Conservation (phyloP, 2,797 vertebrate genomes). For the Hafferia zeledoni region DNA sequence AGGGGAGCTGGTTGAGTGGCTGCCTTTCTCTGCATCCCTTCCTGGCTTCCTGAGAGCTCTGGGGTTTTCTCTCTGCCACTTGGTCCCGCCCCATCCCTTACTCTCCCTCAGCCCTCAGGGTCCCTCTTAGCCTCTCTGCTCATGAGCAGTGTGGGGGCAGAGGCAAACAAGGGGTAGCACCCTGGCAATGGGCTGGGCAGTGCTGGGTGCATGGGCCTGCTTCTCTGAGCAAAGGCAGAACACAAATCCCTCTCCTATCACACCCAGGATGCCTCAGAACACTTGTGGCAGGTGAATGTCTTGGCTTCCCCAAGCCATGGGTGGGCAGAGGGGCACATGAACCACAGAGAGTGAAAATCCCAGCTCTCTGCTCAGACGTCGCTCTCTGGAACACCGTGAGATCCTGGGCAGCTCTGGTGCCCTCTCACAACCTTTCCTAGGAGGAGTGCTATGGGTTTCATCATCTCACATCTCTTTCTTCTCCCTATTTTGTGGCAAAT, state of each 20-base stretch:
- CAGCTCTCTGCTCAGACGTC: neutral
- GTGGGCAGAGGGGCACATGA: fast-evolving
- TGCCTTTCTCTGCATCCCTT: neutral
- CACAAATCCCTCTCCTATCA: neutral
- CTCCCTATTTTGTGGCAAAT: neutral
- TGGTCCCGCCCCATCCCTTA: neutral
- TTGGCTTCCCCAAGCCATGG: fast-evolving
- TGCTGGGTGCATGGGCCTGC: fast-evolving
- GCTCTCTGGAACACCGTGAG: neutral
- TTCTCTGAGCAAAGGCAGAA: neutral
- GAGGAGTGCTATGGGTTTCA: neutral
- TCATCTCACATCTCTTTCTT: neutral
- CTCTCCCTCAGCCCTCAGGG: neutral
- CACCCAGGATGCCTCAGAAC: neutral
- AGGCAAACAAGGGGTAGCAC: neutral
- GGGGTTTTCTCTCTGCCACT: fast-evolving
- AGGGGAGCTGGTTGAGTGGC: fast-evolving
- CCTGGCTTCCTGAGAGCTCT: fast-evolving
- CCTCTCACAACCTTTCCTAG: neutral
- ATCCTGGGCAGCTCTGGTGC: neutral
- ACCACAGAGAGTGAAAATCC: neutral
- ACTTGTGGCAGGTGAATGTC: neutral
- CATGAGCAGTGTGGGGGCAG: fast-evolving
- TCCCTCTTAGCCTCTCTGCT: no score
- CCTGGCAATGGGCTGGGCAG: neutral